Evolutionary conservation across 2,888 invertebrate species (phyloP).

Genomic region (Mimachlamys varia): DNA sequence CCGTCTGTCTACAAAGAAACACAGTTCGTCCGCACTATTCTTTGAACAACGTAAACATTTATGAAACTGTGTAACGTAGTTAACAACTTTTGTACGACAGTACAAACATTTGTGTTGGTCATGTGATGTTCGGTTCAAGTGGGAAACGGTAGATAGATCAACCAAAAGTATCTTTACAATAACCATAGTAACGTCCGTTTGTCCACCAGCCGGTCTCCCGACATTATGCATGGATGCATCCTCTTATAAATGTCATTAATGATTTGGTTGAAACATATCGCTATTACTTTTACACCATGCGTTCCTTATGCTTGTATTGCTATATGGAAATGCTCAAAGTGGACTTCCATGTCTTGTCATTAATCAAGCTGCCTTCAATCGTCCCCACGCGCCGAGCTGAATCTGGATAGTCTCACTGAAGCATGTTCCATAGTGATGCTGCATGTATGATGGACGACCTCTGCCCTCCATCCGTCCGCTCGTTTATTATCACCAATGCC

Average conservation of each 20-base stretch:
- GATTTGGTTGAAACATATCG: background rate
- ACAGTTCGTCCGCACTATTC: too few relatives aligned
- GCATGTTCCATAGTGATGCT: background rate
- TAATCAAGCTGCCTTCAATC: background rate
- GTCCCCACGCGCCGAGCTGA: background rate
- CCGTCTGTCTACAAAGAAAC: too few relatives aligned
- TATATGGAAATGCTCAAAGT: constrained; percentile 6
- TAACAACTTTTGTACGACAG: too few relatives aligned
- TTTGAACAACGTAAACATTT: too few relatives aligned
- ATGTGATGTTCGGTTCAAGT: too few relatives aligned
- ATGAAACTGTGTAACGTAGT: too few relatives aligned
- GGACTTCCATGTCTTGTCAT: constrained; percentile 13
- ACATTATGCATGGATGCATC: background rate
- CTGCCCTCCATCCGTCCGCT: background rate
- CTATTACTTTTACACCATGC: background rate
- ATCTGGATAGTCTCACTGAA: background rate
- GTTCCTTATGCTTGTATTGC: background rate
- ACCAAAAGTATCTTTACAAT: too few relatives aligned
- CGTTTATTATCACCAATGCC: background rate
- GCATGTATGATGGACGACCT: background rate
- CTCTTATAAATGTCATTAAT: background rate
- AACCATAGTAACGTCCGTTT: too few relatives aligned
- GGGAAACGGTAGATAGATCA: too few relatives aligned
- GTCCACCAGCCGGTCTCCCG: too few relatives aligned
- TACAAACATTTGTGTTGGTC: too few relatives aligned